Conservation (phyloP, 2,797 vertebrate genomes). For the Alfaro cultratus region DNA sequence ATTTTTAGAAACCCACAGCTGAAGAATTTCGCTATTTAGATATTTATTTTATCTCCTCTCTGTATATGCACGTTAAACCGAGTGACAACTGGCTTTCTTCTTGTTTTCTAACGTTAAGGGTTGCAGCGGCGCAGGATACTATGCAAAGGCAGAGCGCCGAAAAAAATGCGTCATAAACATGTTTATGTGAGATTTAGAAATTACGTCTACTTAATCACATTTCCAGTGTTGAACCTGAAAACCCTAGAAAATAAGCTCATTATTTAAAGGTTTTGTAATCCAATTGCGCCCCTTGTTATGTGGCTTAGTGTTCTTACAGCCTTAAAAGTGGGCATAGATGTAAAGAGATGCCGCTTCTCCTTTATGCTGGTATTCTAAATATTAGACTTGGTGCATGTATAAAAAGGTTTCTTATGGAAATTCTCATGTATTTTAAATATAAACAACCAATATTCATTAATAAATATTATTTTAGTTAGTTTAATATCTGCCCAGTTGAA, state of each 20-base stretch:
- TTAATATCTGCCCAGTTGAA: neutral
- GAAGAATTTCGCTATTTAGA: accelerated
- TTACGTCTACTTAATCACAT: neutral
- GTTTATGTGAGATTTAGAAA: constrained; percentile 2
- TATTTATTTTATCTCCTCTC: neutral
- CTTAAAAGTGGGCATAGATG: neutral
- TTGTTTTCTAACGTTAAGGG: neutral
- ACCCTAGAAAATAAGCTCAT: neutral
- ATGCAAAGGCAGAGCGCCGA: neutral
- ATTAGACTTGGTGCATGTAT: neutral
- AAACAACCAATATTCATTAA: neutral
- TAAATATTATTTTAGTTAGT: neutral
- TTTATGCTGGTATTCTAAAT: neutral
- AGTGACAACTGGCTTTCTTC: constrained; percentile 36
- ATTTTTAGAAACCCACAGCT: neutral
- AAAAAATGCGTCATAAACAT: constrained; percentile 26
- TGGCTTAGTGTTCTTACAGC: neutral
- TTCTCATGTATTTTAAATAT: neutral
- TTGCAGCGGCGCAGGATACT: neutral
- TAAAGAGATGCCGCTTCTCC: neutral
- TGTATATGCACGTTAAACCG: neutral
- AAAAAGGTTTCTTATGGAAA: neutral
- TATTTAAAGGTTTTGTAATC: neutral
- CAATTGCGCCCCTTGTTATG: neutral
- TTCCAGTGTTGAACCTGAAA: neutral